These are phyloP conservation scores for Sitta carolinensis DNA, from an alignment of 2,797 vertebrate genomes.

Conservation along the genomic window DNA sequence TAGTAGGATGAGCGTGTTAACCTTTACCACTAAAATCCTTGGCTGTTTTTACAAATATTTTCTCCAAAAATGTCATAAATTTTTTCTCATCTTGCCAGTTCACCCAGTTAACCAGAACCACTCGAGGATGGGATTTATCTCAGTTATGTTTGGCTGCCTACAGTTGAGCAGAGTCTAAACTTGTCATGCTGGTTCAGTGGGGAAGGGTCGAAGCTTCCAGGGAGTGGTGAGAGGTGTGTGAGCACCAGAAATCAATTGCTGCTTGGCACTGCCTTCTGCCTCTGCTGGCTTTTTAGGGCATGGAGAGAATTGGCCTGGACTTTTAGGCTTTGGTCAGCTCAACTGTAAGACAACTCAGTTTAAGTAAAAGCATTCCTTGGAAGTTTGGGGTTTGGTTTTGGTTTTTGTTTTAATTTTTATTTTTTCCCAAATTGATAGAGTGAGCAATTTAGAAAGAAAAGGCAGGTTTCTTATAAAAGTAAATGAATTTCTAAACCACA, in stretches of 20 bases:
- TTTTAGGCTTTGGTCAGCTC: background rate
- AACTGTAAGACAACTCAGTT: background rate
- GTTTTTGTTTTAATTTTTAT: background rate
- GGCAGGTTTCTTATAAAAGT: background rate
- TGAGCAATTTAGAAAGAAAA: background rate
- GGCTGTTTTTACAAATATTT: conserved; percentile 1
- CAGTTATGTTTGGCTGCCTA: background rate
- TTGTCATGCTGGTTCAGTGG: background rate
- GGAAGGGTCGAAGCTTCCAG: background rate
- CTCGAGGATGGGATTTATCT: background rate
- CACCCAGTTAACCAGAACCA: conserved; percentile 29
- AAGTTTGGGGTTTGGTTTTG: background rate
- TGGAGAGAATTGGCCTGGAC: background rate
- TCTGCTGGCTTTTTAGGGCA: background rate
- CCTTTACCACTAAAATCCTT: conserved; percentile 31
- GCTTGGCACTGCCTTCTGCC: background rate
- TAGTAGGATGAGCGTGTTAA: conserved; percentile 2
- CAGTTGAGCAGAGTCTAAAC: background rate
- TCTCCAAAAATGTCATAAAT: background rate
- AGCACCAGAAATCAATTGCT: background rate
- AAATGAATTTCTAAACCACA: background rate
- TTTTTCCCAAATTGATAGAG: background rate
- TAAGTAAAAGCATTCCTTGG: background rate
- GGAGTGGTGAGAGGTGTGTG: background rate
- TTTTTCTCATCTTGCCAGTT: background rate